Percentiles rank a stretch among this genome's conserved stretches.
These are phyloP conservation scores for Andrena haemorrhoa DNA, from an alignment of 2,888 invertebrate species.

Conservation along the genomic window DNA sequence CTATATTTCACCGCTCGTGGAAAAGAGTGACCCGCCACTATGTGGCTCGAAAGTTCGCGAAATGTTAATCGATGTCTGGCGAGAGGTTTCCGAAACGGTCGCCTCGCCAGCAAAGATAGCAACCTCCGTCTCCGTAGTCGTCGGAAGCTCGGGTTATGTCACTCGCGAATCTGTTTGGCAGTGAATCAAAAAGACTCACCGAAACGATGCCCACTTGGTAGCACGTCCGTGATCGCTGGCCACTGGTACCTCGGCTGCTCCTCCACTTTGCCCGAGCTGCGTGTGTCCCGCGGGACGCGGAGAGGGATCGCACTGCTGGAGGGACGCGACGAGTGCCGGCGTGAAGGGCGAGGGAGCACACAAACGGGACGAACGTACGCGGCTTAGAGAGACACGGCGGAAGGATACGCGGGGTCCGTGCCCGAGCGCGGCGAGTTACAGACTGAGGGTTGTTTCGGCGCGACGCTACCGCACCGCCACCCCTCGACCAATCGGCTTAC, in stretches of 20 bases:
- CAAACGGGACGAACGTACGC: slow-evolving; percentile 28
- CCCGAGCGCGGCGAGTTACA: slow-evolving; percentile 62
- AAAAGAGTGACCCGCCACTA: neutral
- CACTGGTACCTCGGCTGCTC: slow-evolving; percentile 5
- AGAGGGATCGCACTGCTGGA: slow-evolving; percentile 9
- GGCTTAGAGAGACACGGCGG: slow-evolving; percentile 2
- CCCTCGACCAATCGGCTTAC: slow-evolving; percentile 61
- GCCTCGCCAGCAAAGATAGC: neutral
- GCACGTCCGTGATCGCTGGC: slow-evolving; percentile 28
- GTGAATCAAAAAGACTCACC: slow-evolving; percentile 56
- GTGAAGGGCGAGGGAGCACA: slow-evolving; percentile 3
- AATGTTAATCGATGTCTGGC: neutral
- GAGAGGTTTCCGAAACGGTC: neutral
- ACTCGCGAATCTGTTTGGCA: slow-evolving; percentile 47
- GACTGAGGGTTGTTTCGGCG: slow-evolving; percentile 70
- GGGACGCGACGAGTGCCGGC: neutral
- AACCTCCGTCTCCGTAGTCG: neutral
- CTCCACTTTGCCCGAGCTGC: neutral
- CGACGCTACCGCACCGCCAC: slow-evolving; percentile 58
- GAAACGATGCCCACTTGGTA: slow-evolving; percentile 50
- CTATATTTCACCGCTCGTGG: neutral
- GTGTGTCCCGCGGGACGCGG: neutral
- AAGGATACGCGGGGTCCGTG: slow-evolving; percentile 33
- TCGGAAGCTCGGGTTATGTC: slow-evolving; percentile 49
- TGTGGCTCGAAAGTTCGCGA: neutral